Conservation (phyloP, 2,888 invertebrate species). For the Caenorhabditis imperialis region DNA sequence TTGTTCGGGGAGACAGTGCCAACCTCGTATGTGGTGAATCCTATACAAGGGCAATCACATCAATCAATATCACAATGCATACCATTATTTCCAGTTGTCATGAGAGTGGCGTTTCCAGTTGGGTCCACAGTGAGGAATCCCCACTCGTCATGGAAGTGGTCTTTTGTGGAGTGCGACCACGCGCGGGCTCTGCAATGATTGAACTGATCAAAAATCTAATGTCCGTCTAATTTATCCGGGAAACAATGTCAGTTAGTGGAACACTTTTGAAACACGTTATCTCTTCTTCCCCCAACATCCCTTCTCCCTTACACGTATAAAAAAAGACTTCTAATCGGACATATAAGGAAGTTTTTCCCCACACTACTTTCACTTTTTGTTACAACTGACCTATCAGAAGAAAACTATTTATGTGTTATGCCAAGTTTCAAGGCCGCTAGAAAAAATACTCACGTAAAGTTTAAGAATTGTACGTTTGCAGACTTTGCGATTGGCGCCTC, state of each 20-base stretch:
- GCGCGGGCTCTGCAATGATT: slow-evolving; percentile 75
- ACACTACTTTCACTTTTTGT: slow-evolving; percentile 35
- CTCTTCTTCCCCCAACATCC: slow-evolving; percentile 4
- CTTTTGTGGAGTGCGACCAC: slow-evolving; percentile 79
- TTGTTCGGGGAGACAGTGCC: slow-evolving; percentile 75
- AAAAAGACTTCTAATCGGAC: slow-evolving; percentile 33
- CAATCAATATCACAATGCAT: slow-evolving; percentile 13
- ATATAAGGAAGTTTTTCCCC: slow-evolving; percentile 38
- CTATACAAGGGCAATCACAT: slow-evolving; percentile 53
- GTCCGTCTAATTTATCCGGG: no score
- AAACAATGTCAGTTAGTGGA: no score
- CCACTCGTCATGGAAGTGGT: slow-evolving; percentile 79
- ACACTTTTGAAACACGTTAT: slow-evolving; percentile 15
- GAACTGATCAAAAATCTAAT: slow-evolving; percentile 27
- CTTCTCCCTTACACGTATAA: slow-evolving; percentile 11
- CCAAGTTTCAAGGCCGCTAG: slow-evolving; percentile 28
- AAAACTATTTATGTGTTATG: slow-evolving; percentile 6
- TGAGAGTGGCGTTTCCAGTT: slow-evolving; percentile 77
- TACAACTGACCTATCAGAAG: slow-evolving; percentile 13
- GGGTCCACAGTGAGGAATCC: slow-evolving; percentile 77
- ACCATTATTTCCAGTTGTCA: slow-evolving; percentile 79
- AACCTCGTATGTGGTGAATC: slow-evolving; percentile 78
- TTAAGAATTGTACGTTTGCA: slow-evolving; percentile 76
- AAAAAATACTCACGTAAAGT: slow-evolving; percentile 73
- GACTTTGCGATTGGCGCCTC: slow-evolving; percentile 77